Base-by-base conservation (phyloP, 1,140 invertebrate species). In the Caenorhabditis briggsae region DNA sequence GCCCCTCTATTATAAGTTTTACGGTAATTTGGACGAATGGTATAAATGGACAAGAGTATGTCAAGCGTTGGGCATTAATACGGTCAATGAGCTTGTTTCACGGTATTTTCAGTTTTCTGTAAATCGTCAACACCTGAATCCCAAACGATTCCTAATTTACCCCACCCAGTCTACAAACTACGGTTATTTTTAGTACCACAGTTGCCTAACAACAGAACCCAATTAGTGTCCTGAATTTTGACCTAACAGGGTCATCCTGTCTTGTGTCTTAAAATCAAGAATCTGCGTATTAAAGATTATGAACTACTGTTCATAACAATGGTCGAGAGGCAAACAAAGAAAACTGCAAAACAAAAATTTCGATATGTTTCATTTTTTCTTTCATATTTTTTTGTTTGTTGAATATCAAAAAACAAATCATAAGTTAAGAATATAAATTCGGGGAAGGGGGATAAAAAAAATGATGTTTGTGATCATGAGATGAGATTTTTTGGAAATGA, bases 391-490 rank as follows among this genome's bases (percentile, higher is more conserved):
- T 41, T 70, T n/a, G 41, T 41, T 78, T 48, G 8, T 12, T 25
- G 59, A 61, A 20, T 43, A 70, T 70, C 20, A 18, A 78, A 78
- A 33, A 48, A 50, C 70, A 78, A 78, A 78, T 78, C 46, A 78
- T 78, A 78, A 78, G 70, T 78, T 78, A 78, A 50, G n/a, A 33
- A 33, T 33, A 33, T 50, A 50, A 18, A 78, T 61, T 61, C 59
- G 59, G 59, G 46, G 70, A 50, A 23, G n/a, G 65, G 65, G 41
- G 65, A 48, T 33, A 25, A 64, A 14, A 25, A 64, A 41, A 20
- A 78, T 50, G 70, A 78, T 50, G 43, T 78, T 78, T 50, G 70
- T 78, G 70, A 78, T 78, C 70, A 78, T 78, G 70, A 78, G 70
- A 78, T 78, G 70, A 78, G 70, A 78, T 78, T 78, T 33, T 33